Conservation (phyloP, 2,888 invertebrate genomes). For the Stenolophus ochropezus region DNA sequence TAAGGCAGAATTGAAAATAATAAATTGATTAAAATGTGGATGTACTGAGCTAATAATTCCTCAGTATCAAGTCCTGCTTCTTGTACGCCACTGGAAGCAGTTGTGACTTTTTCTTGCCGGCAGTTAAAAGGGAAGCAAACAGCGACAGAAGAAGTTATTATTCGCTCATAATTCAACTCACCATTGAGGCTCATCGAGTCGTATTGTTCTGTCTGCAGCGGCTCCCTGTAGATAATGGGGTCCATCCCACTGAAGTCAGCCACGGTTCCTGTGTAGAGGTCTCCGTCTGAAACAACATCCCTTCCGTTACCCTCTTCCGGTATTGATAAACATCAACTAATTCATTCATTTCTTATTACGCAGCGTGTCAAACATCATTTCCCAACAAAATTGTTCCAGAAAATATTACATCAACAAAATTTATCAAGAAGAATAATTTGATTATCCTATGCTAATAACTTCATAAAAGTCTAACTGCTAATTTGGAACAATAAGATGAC, state of each 20-base stretch:
- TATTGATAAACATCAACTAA: constrained; percentile 8
- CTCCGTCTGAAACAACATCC: constrained; percentile 82
- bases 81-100: not conserved
- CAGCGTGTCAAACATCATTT: not conserved
- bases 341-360: constrained; percentile 5
- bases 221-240: constrained; percentile 95
- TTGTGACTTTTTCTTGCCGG: constrained; percentile 52
- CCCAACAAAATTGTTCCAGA: too few relatives aligned
- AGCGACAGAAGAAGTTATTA: constrained; percentile 54
- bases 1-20: too few relatives aligned
- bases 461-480: not conserved
- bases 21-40: too few relatives aligned
- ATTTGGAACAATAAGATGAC: not conserved
- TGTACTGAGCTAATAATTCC: too few relatives aligned
- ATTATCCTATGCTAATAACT: not conserved
- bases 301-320: not conserved
- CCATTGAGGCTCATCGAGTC: constrained; percentile 97
- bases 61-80: too few relatives aligned
- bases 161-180: constrained; percentile 73
- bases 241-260: constrained; percentile 96
- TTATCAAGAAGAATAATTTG: not conserved
- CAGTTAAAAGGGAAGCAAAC: constrained; percentile 53
- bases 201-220: constrained; percentile 94
- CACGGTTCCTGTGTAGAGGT: constrained; percentile 96
- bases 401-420: not conserved